These are phyloP conservation scores for Hemicrepidius hirtus DNA, from an alignment of 2,888 invertebrate genomes.

Conservation along the genomic window DNA sequence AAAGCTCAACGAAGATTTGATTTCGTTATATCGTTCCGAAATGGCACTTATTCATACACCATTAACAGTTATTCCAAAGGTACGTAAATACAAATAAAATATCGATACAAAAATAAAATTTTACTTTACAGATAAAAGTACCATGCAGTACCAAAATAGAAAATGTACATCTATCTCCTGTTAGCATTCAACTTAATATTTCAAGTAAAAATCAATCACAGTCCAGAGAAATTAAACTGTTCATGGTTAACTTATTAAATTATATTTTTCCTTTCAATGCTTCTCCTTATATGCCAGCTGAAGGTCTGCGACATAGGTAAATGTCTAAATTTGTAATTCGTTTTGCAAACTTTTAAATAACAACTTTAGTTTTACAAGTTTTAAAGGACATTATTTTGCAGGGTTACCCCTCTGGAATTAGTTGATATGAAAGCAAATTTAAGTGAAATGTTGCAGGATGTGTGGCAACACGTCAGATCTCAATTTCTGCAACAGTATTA, in stretches of 20 bases:
- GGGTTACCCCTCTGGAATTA: slow-evolving; percentile 56
- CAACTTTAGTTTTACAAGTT: too few relatives aligned
- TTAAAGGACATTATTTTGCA: slow-evolving; percentile 28
- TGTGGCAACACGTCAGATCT: slow-evolving; percentile 80
- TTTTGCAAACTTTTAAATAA: too few relatives aligned
- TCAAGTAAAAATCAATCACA: slow-evolving; percentile 64
- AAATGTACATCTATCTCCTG: slow-evolving; percentile 63
- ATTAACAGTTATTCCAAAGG: slow-evolving; percentile 71
- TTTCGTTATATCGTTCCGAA: slow-evolving; percentile 72
- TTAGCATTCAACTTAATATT: slow-evolving; percentile 67
- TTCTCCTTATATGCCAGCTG: slow-evolving; percentile 70
- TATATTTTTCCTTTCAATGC: slow-evolving; percentile 69
- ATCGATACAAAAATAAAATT: not conserved
- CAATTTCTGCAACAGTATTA: slow-evolving; percentile 88
- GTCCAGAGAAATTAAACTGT: slow-evolving; percentile 66
- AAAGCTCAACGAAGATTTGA: slow-evolving; percentile 76
- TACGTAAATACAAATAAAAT: slow-evolving; percentile 5
- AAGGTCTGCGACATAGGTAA: slow-evolving; percentile 70
- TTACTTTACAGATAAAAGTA: slow-evolving; percentile 33
- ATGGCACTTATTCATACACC: slow-evolving; percentile 77
- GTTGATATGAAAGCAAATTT: slow-evolving; percentile 50
- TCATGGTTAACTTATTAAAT: slow-evolving; percentile 65
- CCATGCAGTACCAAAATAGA: slow-evolving; percentile 58
- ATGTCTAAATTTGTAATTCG: not conserved
- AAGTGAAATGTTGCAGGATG: slow-evolving; percentile 64